Evolutionary conservation across 2,888 invertebrate genomes (phyloP), one percentile per base, ranked within the genome.

Genomic region (Baccha elongata): DNA sequence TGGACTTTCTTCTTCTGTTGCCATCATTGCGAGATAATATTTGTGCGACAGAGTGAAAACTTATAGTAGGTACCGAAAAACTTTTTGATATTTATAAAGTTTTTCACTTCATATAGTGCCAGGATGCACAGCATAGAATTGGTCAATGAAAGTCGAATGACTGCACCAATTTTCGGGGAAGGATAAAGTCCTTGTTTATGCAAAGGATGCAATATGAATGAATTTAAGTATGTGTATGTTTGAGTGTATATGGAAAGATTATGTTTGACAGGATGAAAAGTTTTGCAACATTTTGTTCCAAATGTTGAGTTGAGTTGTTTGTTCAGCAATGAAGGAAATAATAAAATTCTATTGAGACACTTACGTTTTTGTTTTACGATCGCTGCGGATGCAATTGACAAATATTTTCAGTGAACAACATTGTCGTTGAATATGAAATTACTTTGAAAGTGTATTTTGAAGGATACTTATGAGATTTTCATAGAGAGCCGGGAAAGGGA

Each of bases 91-190:
- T 52, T 75, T 37, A 23, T 26, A 29, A 44, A 74, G 62, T 58
- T 73, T 58, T 64, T 62, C 75, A 65, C 50, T 60, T 68, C 44
- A 44, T 44, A 17, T 13, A 35, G 10, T 23, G 26, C 6, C 29
- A 15, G 40, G 58, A 42, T 60, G 42, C 19, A 60, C 17, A 26
- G 53, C 35, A 48, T 19, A 72, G 72, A 72, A 83, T 64, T 72
- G 72, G 76, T 78, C 78, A 72, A 68, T 68, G 72, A 68, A 68
- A 50, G 29, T 29, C 44, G 42, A 52, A 71, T 68, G 65, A 35
- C 55, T 60, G 17, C 11, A 53, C 11, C 11, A 52, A n/a, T 50
- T 13, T 23, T 44, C 3, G 15, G 21, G 3, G 1, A 10, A 48
- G 17, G 4, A 58, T 58, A 13, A 37, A 26, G 13, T 13, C 15